phyloP scores from a whole-genome alignment of 2,888 invertebrate species.

The Stenolophus ochropezus region DNA sequence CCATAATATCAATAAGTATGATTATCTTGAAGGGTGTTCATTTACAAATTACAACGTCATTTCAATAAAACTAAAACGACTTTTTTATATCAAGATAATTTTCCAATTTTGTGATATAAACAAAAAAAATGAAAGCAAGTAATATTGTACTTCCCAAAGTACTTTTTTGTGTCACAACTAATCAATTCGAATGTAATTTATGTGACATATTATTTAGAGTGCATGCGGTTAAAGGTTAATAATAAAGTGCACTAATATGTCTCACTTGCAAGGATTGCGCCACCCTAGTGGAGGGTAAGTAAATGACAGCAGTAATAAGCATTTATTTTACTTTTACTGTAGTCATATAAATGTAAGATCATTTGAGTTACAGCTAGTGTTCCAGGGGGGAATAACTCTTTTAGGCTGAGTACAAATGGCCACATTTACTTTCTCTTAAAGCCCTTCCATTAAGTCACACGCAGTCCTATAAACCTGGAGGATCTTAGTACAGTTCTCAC shows the following conservation, averaged over 20 bases:
- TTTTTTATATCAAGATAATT: no score
- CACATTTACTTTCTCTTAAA: slow-evolving; percentile 28
- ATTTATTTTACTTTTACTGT: not conserved
- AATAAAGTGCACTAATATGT: not conserved
- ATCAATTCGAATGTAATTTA: not conserved
- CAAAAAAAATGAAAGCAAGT: no score
- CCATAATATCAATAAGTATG: not conserved
- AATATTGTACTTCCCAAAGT: no score
- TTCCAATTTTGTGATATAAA: no score
- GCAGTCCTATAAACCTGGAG: not conserved
- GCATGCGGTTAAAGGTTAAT: not conserved
- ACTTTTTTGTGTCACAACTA: no score
- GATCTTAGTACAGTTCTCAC: not conserved
- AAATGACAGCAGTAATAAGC: not conserved
- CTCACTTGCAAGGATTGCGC: not conserved
- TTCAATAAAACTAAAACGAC: no score
- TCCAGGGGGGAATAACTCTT: slow-evolving; percentile 30
- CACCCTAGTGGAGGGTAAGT: not conserved
- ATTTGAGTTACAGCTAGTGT: slow-evolving; percentile 19
- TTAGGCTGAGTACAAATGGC: slow-evolving; percentile 9
- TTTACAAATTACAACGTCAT: no score
- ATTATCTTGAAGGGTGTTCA: no score
- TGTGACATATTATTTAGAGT: not conserved
- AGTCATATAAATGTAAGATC: slow-evolving; percentile 8
- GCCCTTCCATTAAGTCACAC: slow-evolving; percentile 11